Percentiles rank a stretch among this genome's conserved stretches.
Conservation (phyloP, 2,888 invertebrate species). For the Saturnia pavonia region DNA sequence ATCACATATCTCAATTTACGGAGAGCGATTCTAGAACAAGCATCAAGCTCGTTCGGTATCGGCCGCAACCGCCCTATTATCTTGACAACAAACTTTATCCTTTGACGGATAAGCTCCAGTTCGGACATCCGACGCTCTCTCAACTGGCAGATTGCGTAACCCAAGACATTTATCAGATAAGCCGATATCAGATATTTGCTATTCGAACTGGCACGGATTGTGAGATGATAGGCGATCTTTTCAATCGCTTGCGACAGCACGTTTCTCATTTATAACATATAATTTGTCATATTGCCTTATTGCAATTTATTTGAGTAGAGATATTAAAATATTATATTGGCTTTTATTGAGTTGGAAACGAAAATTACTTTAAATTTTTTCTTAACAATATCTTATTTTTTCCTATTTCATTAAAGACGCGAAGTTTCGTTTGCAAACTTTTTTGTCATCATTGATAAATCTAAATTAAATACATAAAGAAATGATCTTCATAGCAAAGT, state of each 20-base stretch:
- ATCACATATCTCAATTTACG: not conserved
- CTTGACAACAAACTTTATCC: conserved; percentile 8
- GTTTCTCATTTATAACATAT: not conserved
- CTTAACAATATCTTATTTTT: no score
- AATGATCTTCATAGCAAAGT: no score
- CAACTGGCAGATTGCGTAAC: conserved; percentile 3
- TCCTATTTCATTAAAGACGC: no score
- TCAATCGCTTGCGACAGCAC: not conserved
- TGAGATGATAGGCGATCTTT: conserved; percentile 6
- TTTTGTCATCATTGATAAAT: no score
- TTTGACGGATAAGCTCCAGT: conserved; percentile 8
- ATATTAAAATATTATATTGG: not conserved
- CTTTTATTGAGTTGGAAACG: no score
- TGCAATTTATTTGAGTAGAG: not conserved
- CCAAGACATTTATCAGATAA: conserved; percentile 8
- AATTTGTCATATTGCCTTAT: not conserved
- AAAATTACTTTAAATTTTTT: no score
- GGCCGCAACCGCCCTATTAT: not conserved
- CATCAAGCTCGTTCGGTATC: conserved; percentile 3
- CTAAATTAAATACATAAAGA: no score
- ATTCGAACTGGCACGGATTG: conserved; percentile 4
- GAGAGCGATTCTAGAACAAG: not conserved
- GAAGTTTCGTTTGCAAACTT: no score
- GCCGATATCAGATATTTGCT: conserved; percentile 10
- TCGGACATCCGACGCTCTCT: conserved; percentile 6